phyloP scores from a whole-genome alignment of 2,888 invertebrate species.

The Petrolisthes manimaculis region DNA sequence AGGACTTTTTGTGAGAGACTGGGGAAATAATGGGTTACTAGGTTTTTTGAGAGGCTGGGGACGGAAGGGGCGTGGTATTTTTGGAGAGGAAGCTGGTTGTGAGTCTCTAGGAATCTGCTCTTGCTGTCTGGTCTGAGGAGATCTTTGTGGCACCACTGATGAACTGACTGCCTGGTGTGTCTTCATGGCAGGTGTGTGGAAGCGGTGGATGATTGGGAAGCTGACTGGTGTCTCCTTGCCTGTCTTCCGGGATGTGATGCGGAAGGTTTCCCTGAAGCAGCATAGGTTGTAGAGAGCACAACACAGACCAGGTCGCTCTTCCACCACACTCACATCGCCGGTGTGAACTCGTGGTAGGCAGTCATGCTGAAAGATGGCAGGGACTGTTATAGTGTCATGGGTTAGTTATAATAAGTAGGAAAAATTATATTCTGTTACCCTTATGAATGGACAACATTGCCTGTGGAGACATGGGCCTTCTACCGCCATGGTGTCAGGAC shows the following conservation, averaged over 20 bases:
- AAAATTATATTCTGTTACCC: too few species aligned
- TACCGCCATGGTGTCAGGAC: not conserved
- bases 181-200: constrained; percentile 13
- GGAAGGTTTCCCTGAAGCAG: constrained; percentile 49
- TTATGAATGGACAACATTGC: not conserved
- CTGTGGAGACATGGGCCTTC: not conserved
- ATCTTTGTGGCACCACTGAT: not conserved
- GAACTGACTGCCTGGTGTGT: not conserved
- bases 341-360: constrained; percentile 48
- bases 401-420: too few species aligned
- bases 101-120: not conserved
- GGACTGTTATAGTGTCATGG: too few species aligned
- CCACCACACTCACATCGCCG: constrained; percentile 48
- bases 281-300: constrained; percentile 54
- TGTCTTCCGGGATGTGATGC: constrained; percentile 26
- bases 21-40: not conserved
- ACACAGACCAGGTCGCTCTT: constrained; percentile 54
- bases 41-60: constrained; percentile 20
- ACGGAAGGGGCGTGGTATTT: not conserved
- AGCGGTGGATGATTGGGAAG: constrained; percentile 44
- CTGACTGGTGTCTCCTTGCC: not conserved
- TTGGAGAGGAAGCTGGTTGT: not conserved
- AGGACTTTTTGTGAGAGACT: not conserved
- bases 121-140: not conserved
- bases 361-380: constrained; percentile 36